Conservation (phyloP, 2,113 vertebrate genomes). For the Hippolais icterina region DNA sequence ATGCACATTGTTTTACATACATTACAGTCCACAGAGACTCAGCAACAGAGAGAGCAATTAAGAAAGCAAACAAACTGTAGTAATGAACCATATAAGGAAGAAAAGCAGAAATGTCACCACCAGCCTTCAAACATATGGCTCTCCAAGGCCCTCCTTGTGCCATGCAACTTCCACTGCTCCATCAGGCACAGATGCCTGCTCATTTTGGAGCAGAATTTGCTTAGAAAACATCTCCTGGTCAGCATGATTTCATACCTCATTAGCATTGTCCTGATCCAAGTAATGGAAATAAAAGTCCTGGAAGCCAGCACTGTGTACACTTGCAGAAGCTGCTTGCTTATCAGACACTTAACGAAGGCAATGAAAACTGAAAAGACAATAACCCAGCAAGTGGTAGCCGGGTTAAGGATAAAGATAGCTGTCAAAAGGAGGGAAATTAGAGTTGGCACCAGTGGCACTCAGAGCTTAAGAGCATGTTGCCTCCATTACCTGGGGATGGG, state of each 20-base stretch:
- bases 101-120: slow-evolving; percentile 31
- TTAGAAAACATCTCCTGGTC: neutral
- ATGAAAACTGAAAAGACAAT: neutral
- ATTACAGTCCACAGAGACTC: neutral
- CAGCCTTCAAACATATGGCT: slow-evolving; percentile 6
- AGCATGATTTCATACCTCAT: slow-evolving; percentile 41
- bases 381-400: neutral
- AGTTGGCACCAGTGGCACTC: neutral
- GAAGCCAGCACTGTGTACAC: neutral
- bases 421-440: neutral
- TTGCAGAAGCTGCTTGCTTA: neutral
- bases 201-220: slow-evolving; percentile 36
- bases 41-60: slow-evolving; percentile 6
- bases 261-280: slow-evolving; percentile 16
- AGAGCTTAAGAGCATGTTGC: neutral
- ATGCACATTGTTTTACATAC: neutral
- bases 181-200: slow-evolving; percentile 9
- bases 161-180: slow-evolving; percentile 18
- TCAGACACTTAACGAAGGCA: neutral
- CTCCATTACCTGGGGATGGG: neutral
- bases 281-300: slow-evolving; percentile 39
- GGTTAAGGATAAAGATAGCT: neutral
- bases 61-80: slow-evolving; percentile 32
- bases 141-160: slow-evolving; percentile 9
- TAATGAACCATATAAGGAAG: slow-evolving; percentile 20